A percentile compares a stretch with the other conserved stretches of the same genome.
These are phyloP conservation scores for Nyctibius grandis DNA, from an alignment of 2,797 vertebrate genomes.

Conservation along the genomic window DNA sequence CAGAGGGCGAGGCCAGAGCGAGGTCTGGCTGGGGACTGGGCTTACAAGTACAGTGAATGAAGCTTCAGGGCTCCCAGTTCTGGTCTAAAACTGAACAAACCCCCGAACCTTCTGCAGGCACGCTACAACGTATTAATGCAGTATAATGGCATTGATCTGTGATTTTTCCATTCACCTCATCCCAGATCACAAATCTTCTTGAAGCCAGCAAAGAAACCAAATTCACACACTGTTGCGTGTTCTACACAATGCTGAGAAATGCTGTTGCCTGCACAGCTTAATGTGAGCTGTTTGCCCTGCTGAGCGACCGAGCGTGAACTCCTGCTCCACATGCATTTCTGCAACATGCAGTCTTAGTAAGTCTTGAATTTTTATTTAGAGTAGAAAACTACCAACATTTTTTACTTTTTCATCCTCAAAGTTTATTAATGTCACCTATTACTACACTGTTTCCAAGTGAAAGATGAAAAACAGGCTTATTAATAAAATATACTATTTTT, in stretches of 20 bases:
- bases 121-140: background rate
- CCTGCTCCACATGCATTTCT: background rate
- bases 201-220: background rate
- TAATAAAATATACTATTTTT: background rate
- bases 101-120: background rate
- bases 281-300: background rate
- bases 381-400: background rate
- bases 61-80: background rate
- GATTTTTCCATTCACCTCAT: background rate
- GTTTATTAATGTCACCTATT: background rate
- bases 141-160: background rate
- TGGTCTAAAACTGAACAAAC: background rate
- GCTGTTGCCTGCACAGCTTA: background rate
- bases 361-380: background rate
- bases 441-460: background rate
- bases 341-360: background rate
- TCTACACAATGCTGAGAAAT: background rate
- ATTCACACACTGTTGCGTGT: too few relatives aligned
- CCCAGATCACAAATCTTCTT: background rate
- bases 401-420: background rate
- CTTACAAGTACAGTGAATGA: background rate
- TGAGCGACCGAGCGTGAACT: rapidly evolving
- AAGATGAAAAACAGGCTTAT: background rate
- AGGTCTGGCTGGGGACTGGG: background rate
- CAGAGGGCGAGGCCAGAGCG: background rate